These are phyloP conservation scores for Scarus forsteni DNA, from an alignment of 2,797 vertebrate species.

Conservation along the genomic window DNA sequence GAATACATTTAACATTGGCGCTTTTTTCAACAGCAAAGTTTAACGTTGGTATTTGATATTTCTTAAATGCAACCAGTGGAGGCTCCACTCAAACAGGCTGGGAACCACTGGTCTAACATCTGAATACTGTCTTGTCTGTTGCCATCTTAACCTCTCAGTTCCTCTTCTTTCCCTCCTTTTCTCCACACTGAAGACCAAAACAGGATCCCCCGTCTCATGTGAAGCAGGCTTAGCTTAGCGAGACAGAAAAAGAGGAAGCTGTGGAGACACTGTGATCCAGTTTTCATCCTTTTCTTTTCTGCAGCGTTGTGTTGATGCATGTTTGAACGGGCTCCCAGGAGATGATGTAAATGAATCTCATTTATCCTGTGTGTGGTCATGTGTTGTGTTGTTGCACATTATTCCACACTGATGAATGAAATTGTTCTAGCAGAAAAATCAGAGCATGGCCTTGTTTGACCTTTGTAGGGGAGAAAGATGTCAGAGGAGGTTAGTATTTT, in stretches of 20 bases:
- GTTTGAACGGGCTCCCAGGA: constrained; percentile 64
- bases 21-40: too few relatives aligned
- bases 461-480: constrained; percentile 10
- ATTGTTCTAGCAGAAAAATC: constrained; percentile 15
- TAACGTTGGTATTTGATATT: too few relatives aligned
- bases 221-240: constrained; percentile 43
- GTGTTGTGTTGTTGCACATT: constrained; percentile 15
- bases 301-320: constrained; percentile 44
- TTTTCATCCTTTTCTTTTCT: constrained; percentile 62
- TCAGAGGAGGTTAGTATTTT: background rate
- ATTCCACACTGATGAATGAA: constrained; percentile 44
- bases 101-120: too few relatives aligned
- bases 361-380: constrained; percentile 31
- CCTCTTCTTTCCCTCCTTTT: constrained; percentile 2
- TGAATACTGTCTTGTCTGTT: background rate
- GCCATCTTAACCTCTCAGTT: constrained; percentile 10
- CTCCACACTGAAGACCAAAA: constrained; percentile 23
- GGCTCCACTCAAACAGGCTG: too few relatives aligned
- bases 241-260: constrained; percentile 7
- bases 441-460: background rate
- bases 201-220: constrained; percentile 49
- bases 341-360: constrained; percentile 59
- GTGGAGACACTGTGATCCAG: constrained; percentile 63
- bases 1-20: too few relatives aligned
- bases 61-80: too few relatives aligned